Evolutionary conservation across 1,140 invertebrate genomes (phyloP).

Genomic region (Globodera ellingtonae): DNA sequence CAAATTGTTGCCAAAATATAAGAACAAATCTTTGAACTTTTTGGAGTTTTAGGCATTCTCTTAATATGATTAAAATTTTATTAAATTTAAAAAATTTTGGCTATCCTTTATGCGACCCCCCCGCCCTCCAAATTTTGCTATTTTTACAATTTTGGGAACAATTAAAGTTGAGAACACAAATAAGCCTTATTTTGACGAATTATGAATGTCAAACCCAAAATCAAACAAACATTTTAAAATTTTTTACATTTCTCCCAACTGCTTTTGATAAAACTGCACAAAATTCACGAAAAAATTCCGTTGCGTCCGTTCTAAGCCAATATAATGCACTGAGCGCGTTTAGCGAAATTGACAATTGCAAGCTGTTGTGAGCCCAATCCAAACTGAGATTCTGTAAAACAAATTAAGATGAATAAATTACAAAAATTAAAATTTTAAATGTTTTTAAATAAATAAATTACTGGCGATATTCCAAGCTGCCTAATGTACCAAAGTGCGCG

Average conservation of each 20-base stretch:
- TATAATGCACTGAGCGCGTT: conserved; percentile 4
- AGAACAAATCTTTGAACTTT: conserved; percentile 5
- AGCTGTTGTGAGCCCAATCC: conserved; percentile 16
- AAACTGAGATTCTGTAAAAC: conserved; percentile 10
- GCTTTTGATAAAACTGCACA: not conserved
- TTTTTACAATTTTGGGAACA: too few species aligned
- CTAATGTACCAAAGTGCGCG: not conserved
- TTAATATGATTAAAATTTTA: not conserved
- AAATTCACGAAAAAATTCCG: conserved; percentile 11
- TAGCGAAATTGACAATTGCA: conserved; percentile 27
- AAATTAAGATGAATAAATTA: not conserved
- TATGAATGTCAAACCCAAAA: not conserved
- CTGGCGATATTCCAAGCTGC: not conserved
- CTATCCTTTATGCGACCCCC: too few species aligned
- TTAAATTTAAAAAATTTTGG: not conserved
- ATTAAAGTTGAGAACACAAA: too few species aligned
- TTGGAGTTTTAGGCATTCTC: not conserved
- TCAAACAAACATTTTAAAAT: not conserved
- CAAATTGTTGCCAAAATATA: not conserved
- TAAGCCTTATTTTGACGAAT: too few species aligned
- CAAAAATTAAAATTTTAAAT: conserved; percentile 10
- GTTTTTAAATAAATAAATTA: not conserved
- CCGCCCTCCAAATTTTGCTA: too few species aligned
- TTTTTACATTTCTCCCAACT: conserved; percentile 10
- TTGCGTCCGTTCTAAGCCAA: conserved; percentile 13